These are phyloP conservation scores for Lycocorax pyrrhopterus DNA, from an alignment of 2,113 vertebrate species.

Conservation along the genomic window DNA sequence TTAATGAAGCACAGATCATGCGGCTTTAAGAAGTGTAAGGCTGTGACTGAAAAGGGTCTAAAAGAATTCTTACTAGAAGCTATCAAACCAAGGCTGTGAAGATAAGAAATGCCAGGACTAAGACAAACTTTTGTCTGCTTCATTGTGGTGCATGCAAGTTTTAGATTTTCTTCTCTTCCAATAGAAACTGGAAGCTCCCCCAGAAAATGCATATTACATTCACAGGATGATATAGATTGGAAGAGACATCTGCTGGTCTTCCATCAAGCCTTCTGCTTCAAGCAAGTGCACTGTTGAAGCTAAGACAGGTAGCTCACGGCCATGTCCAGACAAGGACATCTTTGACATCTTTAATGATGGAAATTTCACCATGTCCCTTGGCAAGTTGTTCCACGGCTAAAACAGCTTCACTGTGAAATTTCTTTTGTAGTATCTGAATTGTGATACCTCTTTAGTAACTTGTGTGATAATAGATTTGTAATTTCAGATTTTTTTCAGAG, in stretches of 20 bases:
- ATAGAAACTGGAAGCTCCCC: neutral
- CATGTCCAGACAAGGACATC: neutral
- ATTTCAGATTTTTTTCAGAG: neutral
- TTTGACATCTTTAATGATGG: neutral
- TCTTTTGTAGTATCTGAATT: neutral
- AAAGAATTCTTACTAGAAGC: neutral
- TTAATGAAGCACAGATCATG: neutral
- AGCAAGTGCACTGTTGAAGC: neutral
- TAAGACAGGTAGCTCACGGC: neutral
- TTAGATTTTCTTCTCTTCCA: neutral
- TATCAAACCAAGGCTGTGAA: neutral
- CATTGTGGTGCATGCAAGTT: neutral
- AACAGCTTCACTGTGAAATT: neutral
- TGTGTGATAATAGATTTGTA: rapidly evolving
- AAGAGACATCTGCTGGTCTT: neutral
- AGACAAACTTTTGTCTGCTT: neutral
- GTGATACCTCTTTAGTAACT: neutral
- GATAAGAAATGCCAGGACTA: neutral
- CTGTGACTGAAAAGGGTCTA: neutral
- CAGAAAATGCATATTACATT: neutral
- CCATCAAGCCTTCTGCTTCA: neutral
- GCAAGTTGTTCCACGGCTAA: neutral
- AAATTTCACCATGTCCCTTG: neutral
- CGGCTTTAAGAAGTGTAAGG: neutral
- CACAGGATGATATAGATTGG: neutral